These are phyloP conservation scores for Trichogramma pretiosum DNA, from an alignment of 1,140 invertebrate species.

Conservation along the genomic window DNA sequence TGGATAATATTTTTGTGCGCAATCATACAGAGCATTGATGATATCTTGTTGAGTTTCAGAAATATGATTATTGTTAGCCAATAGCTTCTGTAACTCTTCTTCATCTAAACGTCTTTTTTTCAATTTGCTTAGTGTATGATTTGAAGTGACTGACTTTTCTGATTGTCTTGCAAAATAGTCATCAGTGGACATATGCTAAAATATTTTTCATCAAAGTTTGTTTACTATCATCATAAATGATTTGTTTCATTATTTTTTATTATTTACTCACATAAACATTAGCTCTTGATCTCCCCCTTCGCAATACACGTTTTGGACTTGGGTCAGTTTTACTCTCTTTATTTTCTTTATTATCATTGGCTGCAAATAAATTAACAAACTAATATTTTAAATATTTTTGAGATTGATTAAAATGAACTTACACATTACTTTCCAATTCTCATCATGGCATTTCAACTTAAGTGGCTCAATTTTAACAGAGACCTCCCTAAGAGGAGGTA, in stretches of 20 bases:
- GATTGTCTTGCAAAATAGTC: conserved; percentile 41
- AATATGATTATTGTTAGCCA: conserved; percentile 46
- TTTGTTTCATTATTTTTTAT: too few relatives aligned
- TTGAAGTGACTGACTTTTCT: conserved; percentile 58
- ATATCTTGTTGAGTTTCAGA: conserved; percentile 49
- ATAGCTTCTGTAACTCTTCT: conserved; percentile 54
- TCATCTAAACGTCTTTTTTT: conserved; percentile 63
- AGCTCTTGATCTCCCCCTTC: conserved; percentile 3
- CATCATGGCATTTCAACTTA: conserved; percentile 4
- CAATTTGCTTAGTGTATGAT: conserved; percentile 69
- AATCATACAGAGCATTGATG: conserved; percentile 31
- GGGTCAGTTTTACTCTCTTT: too few relatives aligned
- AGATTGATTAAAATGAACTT: not conserved
- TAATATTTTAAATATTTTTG: not conserved
- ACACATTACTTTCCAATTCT: conserved; percentile 4
- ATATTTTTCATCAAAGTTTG: conserved; percentile 1
- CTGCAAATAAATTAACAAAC: conserved; percentile 3
- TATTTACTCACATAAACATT: conserved; percentile 29
- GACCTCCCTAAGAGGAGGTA: too few relatives aligned
- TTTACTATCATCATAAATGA: too few relatives aligned
- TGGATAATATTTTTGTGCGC: not conserved
- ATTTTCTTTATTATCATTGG: conserved; percentile 7
- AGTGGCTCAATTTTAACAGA: too few relatives aligned
- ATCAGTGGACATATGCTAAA: conserved; percentile 34
- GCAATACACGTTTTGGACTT: too few relatives aligned